These are phyloP conservation scores for Dendrolimus pini DNA, from an alignment of 2,888 invertebrate genomes.

Conservation along the genomic window DNA sequence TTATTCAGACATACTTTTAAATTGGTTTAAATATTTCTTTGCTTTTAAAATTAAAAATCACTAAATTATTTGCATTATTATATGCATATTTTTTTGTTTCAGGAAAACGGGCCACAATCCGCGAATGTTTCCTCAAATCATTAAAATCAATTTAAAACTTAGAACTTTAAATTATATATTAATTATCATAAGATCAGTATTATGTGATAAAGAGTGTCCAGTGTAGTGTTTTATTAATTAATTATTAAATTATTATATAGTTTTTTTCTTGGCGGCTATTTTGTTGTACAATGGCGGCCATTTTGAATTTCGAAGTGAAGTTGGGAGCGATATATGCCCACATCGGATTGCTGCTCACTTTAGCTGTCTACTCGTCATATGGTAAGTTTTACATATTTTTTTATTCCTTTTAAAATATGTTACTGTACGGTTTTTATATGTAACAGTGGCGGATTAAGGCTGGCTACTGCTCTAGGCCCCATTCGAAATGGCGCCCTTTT, in stretches of 20 bases:
- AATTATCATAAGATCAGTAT: constrained; percentile 33
- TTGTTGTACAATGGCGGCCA: constrained; percentile 49
- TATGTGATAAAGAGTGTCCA: constrained; percentile 56
- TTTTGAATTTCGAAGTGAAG: constrained; percentile 35
- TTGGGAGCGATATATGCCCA: constrained; percentile 39
- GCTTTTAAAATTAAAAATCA: too few relatives aligned
- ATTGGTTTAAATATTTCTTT: too few relatives aligned
- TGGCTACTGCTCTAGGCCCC: too few relatives aligned
- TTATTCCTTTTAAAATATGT: too few relatives aligned
- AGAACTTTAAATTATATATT: constrained; percentile 23
- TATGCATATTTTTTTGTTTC: neutral
- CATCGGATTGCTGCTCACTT: constrained; percentile 42
- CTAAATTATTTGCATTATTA: neutral
- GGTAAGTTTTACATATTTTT: constrained; percentile 37
- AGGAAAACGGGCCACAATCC: constrained; percentile 9
- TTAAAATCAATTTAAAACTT: constrained; percentile 15
- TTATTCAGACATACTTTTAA: too few relatives aligned
- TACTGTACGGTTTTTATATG: too few relatives aligned
- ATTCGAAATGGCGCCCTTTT: too few relatives aligned
- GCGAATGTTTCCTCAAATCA: constrained; percentile 17
- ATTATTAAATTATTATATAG: constrained; percentile 7
- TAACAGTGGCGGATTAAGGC: too few relatives aligned
- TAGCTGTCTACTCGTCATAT: constrained; percentile 61
- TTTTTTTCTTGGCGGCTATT: constrained; percentile 36
- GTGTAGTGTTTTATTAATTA: constrained; percentile 33